Base-by-base conservation (phyloP, 2,888 invertebrate species). In the Drosophila diplacantha region DNA sequence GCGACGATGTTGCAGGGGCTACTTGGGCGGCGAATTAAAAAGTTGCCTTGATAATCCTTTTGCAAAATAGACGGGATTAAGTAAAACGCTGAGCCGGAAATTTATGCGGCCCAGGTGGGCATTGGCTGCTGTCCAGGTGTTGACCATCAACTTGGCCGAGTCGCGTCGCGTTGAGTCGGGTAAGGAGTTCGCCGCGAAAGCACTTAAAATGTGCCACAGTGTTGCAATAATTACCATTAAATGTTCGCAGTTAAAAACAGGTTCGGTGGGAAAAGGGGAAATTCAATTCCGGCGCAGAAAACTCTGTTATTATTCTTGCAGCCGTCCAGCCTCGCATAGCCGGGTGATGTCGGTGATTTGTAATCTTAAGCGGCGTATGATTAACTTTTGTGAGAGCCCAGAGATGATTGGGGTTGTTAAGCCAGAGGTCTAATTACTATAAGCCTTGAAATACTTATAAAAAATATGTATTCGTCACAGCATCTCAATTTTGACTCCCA, bases 171-270 rank as follows among this genome's bases (percentile, higher is more conserved):
- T 34, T 37, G 56, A 26, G 52, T 34, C 32, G 54, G 20, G 55
- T 47, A 37, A 41, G 54, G 47, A 39, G 57, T 41, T 56, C 24
- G 37, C 53, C 37, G 52, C 24, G 49, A 54, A 47, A 55, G 69
- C 78, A 80, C 82, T 80, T 82, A 80, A 81, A 80, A 78, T 80
- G 80, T 80, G 82, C 82, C 80, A 82, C 80, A 80, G 78, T 75
- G 80, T 80, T 82, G 80, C 80, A 80, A 82, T 80, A 80, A 80
- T 80, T 80, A 80, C 78, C 78, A 74, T 78, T 82, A 80, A 80
- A 80, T 80, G 82, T 70, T 72, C 78, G 71, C 81, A 77, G 81
- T 80, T 80, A 78, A 80, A 80, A 82, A 80, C 82, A 71, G 82
- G 80, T 78, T 72, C 57, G 74, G 72, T 55, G 72, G 29, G 5